These are phyloP conservation scores for Bufotes viridis DNA, from an alignment of 2,797 vertebrate species.

Conservation along the genomic window DNA sequence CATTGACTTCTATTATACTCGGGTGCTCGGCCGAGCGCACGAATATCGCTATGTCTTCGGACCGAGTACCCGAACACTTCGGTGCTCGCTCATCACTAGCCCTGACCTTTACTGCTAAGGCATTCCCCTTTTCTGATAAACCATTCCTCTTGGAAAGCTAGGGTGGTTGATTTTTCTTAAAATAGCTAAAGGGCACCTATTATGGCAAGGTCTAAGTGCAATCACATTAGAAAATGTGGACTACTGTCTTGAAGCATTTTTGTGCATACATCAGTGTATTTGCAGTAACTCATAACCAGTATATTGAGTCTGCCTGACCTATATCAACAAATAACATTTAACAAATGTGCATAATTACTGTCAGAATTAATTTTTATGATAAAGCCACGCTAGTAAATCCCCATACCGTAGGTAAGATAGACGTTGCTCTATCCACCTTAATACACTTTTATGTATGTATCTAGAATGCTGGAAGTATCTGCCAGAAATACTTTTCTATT, in stretches of 20 bases:
- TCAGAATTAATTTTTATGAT: slow-evolving; percentile 37
- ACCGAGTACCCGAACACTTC: too few species aligned
- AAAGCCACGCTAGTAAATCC: not conserved
- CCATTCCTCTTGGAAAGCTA: too few species aligned
- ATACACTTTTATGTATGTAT: slow-evolving; percentile 17
- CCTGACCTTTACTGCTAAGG: too few species aligned
- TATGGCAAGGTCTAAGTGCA: too few species aligned
- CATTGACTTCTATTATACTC: too few species aligned
- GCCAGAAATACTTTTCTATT: slow-evolving; percentile 63
- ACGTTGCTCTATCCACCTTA: slow-evolving; percentile 4
- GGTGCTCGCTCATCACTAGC: too few species aligned
- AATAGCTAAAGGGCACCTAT: too few species aligned
- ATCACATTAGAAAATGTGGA: not conserved
- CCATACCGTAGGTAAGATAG: slow-evolving; percentile 21
- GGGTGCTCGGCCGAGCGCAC: too few species aligned
- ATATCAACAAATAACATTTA: slow-evolving; percentile 35
- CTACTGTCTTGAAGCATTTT: not conserved
- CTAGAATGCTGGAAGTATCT: slow-evolving; percentile 36
- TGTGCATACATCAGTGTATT: not conserved
- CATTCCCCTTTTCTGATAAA: too few species aligned
- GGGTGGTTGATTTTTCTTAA: too few species aligned
- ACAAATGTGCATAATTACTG: slow-evolving; percentile 22
- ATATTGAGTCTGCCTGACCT: slow-evolving; percentile 23
- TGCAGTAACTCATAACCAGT: not conserved
- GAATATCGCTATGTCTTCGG: too few species aligned